Evolutionary conservation across 1,140 invertebrate species (phyloP), one percentile per base, ranked within the genome.

Genomic region (Manduca sexta): DNA sequence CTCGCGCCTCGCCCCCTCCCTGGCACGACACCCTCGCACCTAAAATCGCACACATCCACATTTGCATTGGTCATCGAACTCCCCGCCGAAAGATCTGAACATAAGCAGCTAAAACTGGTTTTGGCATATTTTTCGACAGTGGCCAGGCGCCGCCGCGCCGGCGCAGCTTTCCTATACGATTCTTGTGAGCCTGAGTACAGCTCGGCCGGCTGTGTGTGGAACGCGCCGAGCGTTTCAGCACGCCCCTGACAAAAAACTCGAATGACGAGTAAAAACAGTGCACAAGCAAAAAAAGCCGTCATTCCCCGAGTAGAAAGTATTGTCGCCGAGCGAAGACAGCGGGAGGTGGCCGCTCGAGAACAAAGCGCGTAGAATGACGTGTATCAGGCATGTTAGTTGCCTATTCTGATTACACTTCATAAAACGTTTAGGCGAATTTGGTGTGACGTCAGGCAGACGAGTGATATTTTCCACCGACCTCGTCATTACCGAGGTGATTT

Each of bases 21-120:
- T 49, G 41, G 35, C 47, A 52, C 61, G 64, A 44, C 71, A 80
- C 71, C 76, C 74, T 80, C 72, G 65, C 62, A 45, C 64, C 64
- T 66, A 65, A 65, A 72, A 64, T 68, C 66, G 62, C 74, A 69
- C 64, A 56, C 57, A 55, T 60, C 45, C 50, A 59, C 67, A 73
- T 74, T 68, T 74, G 68, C 74, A 74, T 72, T 78, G 74, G 79
- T 83, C 76, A 74, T 75, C 74, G 76, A 80, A 81, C 77, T 73
- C 60, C 60, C 56, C 62, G 64, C 73, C 69, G 48, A 78, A 74
- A 71, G 52, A 63, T 60, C 69, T 69, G 68, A 74, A 80, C 76
- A 73, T 76, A 77, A 75, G 74, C 78, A 69, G 74, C 58, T 70
- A 52, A 77, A 84, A 82, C 78, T 80, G 80, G 80, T 84, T 84